These are phyloP conservation scores for Sylvia borin DNA, from an alignment of 2,797 vertebrate genomes.

Conservation along the genomic window DNA sequence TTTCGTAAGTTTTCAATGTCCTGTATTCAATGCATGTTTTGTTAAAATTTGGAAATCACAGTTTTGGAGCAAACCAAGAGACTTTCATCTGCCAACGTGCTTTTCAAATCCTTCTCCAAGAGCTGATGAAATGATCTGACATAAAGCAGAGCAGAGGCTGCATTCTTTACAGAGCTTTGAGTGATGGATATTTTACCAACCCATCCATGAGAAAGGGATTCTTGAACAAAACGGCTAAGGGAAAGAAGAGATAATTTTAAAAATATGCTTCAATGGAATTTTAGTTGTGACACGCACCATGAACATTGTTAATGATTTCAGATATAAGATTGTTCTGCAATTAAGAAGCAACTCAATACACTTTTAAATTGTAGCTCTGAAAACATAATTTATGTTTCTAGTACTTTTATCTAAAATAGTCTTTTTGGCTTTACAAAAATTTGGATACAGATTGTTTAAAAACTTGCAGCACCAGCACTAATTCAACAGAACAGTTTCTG, in stretches of 20 bases:
- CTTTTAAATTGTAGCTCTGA: background rate
- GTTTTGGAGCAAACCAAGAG: constrained; percentile 18
- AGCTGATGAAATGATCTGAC: constrained; percentile 43
- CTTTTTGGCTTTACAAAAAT: background rate
- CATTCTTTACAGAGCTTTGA: constrained; percentile 22
- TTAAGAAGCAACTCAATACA: background rate
- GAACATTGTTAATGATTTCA: background rate
- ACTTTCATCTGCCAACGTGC: constrained; percentile 1
- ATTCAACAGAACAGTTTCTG: background rate
- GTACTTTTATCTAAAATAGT: background rate
- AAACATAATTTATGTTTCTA: background rate
- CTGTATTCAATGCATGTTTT: background rate
- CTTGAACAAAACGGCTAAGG: background rate
- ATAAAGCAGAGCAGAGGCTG: constrained; percentile 39
- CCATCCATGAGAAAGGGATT: constrained; percentile 13
- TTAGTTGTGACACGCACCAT: background rate
- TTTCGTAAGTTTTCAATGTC: background rate
- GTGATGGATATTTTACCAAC: constrained; percentile 3
- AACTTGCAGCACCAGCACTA: background rate
- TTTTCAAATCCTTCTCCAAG: constrained; percentile 3
- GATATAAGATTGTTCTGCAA: background rate
- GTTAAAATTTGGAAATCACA: background rate
- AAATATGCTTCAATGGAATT: constrained; percentile 23
- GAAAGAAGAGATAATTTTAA: background rate
- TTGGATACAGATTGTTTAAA: background rate